A percentile compares a stretch with the other conserved stretches of the same genome.
phyloP scores from a whole-genome alignment of 2,888 invertebrate species.

The Thysanoteuthis rhombus region DNA sequence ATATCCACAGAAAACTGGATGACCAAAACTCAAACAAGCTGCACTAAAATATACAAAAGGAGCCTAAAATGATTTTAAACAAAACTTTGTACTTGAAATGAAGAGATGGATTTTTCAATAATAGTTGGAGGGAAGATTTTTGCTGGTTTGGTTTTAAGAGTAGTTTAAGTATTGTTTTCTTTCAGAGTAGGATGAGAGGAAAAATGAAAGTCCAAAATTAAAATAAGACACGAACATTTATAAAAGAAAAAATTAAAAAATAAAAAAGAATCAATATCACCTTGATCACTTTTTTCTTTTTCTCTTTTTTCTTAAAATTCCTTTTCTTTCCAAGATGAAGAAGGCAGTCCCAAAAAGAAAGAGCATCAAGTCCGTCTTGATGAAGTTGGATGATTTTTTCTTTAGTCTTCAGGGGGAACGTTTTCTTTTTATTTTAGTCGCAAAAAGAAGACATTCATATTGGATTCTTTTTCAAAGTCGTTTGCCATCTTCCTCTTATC shows the following conservation, averaged over 20 bases:
- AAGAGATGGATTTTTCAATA: too few relatives aligned
- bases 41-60: not conserved
- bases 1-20: not conserved
- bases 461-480: too few relatives aligned
- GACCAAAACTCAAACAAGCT: not conserved
- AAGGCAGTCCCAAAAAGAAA: not conserved
- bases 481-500: too few relatives aligned
- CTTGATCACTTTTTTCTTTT: conserved; percentile 12
- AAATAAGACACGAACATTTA: not conserved
- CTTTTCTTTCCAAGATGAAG: not conserved
- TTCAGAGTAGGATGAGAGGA: not conserved
- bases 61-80: not conserved
- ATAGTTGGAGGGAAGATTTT: not conserved
- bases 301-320: not conserved
- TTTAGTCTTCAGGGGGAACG: not conserved
- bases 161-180: not conserved
- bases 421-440: not conserved
- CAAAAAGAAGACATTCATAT: too few relatives aligned
- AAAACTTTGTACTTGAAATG: not conserved
- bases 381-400: not conserved
- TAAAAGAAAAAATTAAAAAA: conserved; percentile 12
- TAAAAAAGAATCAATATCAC: conserved; percentile 12
- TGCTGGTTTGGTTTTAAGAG: too few relatives aligned
- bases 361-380: not conserved
- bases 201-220: not conserved